Percentiles rank a stretch among this genome's conserved stretches.
phyloP scores from a whole-genome alignment of 2,888 invertebrate genomes.

The Drosophila nigricruria region DNA sequence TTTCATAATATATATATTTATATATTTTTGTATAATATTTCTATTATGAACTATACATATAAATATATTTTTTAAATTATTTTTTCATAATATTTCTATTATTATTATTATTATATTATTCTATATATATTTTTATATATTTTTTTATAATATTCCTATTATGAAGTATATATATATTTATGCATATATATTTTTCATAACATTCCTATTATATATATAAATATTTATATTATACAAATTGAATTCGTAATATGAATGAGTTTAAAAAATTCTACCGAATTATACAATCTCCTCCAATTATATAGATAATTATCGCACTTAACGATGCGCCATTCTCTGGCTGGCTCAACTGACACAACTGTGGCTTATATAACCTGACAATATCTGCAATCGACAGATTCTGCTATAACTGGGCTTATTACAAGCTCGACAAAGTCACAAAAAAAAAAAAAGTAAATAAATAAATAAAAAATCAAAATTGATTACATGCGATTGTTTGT shows the following conservation, averaged over 20 bases:
- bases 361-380: slow-evolving; percentile 32
- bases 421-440: slow-evolving; percentile 20
- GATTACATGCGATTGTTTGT: slow-evolving; percentile 46
- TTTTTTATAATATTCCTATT: not conserved
- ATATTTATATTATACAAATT: too few relatives aligned
- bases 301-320: not conserved
- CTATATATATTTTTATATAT: too few relatives aligned
- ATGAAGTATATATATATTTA: too few relatives aligned
- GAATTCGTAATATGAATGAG: too few relatives aligned
- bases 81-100: not conserved
- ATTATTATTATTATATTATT: too few relatives aligned
- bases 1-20: too few relatives aligned
- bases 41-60: too few relatives aligned
- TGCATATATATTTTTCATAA: too few relatives aligned
- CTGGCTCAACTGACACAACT: too few relatives aligned
- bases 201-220: not conserved
- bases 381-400: slow-evolving; percentile 41
- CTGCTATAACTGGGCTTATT: slow-evolving; percentile 41
- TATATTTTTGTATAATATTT: too few relatives aligned
- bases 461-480: slow-evolving; percentile 31
- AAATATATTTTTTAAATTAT: too few relatives aligned
- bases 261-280: not conserved
- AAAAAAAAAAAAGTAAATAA: not conserved
- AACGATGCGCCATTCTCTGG: not conserved
- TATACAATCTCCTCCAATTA: not conserved